A percentile compares a stretch with the other conserved stretches of the same genome.
Evolutionary conservation across 1,140 invertebrate species (phyloP).

Genomic region (Asbolus verrucosus): DNA sequence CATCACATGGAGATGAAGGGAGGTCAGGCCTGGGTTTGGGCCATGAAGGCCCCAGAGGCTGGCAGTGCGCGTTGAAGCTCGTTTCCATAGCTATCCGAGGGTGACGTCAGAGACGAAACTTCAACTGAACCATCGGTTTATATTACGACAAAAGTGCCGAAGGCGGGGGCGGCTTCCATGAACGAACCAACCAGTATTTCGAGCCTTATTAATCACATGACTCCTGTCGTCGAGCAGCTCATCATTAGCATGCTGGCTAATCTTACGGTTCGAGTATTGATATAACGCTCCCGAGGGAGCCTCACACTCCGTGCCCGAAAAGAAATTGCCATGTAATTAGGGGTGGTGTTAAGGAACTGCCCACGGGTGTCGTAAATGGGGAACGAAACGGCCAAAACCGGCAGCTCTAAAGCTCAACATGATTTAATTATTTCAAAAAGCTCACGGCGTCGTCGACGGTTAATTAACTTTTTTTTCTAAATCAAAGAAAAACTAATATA

Average conservation of each 20-base stretch:
- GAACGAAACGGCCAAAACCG: background rate
- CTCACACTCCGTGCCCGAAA: background rate
- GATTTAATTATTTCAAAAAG: background rate
- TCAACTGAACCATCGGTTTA: slow-evolving; percentile 24
- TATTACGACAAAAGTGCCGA: slow-evolving; percentile 20
- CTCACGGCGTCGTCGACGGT: background rate
- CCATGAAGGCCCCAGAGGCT: slow-evolving; percentile 5
- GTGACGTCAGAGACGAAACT: slow-evolving; percentile 38
- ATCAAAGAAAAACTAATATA: too few species aligned
- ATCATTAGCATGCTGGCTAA: slow-evolving; percentile 33
- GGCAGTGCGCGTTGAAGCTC: background rate
- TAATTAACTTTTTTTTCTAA: background rate
- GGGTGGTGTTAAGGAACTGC: background rate
- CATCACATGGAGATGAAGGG: too few species aligned
- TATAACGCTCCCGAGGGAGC: background rate
- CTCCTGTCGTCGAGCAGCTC: slow-evolving; percentile 24
- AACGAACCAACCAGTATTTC: background rate
- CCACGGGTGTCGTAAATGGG: background rate
- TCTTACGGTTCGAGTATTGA: slow-evolving; percentile 20
- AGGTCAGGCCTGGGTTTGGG: too few species aligned
- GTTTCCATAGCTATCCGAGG: slow-evolving; percentile 29
- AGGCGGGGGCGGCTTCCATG: slow-evolving; percentile 10
- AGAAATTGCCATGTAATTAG: slow-evolving; percentile 11
- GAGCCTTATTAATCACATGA: slow-evolving; percentile 33
- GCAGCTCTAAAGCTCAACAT: background rate